Conservation (phyloP, 1,140 invertebrate genomes). For the Chironomus striatipennis region DNA sequence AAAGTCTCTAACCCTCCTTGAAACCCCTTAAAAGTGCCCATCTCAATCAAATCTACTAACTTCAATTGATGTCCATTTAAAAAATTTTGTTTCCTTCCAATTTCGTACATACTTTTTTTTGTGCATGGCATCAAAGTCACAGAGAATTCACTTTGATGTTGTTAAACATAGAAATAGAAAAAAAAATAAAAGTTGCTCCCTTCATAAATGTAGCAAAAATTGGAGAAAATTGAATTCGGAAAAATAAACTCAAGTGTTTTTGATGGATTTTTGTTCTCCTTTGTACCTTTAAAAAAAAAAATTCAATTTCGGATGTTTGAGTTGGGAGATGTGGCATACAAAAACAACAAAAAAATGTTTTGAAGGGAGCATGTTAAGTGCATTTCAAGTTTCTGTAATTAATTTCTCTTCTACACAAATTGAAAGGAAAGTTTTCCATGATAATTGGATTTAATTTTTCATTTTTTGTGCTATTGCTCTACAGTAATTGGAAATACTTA, state of each 20-base stretch:
- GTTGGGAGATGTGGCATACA: not conserved
- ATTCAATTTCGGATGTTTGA: not conserved
- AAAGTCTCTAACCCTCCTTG: too few species aligned
- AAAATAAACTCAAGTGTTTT: conserved; percentile 14
- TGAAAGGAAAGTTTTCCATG: not conserved
- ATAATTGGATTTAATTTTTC: conserved; percentile 4
- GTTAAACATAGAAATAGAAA: not conserved
- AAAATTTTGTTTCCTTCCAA: not conserved
- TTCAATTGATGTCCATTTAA: conserved; percentile 5
- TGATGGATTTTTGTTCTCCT: not conserved
- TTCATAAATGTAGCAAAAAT: not conserved
- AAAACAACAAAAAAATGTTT: not conserved
- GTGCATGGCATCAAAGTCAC: too few species aligned
- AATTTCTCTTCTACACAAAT: not conserved
- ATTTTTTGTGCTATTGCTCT: not conserved
- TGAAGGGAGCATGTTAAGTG: not conserved
- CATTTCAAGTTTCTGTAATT: not conserved
- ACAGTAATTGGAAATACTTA: too few species aligned
- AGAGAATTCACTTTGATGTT: not conserved
- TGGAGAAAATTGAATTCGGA: not conserved
- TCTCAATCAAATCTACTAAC: too few species aligned
- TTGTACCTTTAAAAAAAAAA: not conserved
- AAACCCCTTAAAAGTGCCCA: too few species aligned
- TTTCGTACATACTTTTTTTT: not conserved
- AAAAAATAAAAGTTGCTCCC: too few species aligned